Evolutionary conservation across 2,797 vertebrate species (phyloP).

Genomic region (Oreortyx pictus): DNA sequence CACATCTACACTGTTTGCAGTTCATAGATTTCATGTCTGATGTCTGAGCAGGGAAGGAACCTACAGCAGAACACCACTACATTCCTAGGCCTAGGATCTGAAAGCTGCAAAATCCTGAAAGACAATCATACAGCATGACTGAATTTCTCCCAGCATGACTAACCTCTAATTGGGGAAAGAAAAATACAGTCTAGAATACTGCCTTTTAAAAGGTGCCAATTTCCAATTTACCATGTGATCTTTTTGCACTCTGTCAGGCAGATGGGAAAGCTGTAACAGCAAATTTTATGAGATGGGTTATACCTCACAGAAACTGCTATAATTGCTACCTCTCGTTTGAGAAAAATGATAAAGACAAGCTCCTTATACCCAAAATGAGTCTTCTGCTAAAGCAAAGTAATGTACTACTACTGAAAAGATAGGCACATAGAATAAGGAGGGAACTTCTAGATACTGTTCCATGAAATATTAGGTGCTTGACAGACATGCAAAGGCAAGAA

Average conservation of each 20-base stretch:
- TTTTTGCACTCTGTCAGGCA: not conserved
- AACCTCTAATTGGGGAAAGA: not conserved
- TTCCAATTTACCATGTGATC: not conserved
- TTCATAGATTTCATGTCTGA: not conserved
- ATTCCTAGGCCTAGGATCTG: not conserved
- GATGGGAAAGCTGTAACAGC: conserved; percentile 8
- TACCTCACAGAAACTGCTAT: conserved; percentile 8
- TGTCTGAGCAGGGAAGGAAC: not conserved
- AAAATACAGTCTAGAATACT: not conserved
- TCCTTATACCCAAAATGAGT: not conserved
- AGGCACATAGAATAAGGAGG: not conserved
- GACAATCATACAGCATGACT: not conserved
- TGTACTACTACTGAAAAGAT: not conserved
- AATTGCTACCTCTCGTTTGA: conserved; percentile 1
- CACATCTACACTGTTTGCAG: not conserved
- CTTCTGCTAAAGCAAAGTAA: not conserved
- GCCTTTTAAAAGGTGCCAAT: not conserved
- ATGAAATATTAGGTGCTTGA: not conserved
- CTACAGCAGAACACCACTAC: rapidly evolving
- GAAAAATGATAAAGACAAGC: conserved; percentile 9
- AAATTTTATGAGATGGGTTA: not conserved
- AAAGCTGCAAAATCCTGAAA: conserved; percentile 4
- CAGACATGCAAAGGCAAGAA: not conserved
- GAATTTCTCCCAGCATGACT: not conserved
- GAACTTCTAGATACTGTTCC: not conserved